Conservation (phyloP, 2,888 invertebrate genomes). For the Platycnemis pennipes region DNA sequence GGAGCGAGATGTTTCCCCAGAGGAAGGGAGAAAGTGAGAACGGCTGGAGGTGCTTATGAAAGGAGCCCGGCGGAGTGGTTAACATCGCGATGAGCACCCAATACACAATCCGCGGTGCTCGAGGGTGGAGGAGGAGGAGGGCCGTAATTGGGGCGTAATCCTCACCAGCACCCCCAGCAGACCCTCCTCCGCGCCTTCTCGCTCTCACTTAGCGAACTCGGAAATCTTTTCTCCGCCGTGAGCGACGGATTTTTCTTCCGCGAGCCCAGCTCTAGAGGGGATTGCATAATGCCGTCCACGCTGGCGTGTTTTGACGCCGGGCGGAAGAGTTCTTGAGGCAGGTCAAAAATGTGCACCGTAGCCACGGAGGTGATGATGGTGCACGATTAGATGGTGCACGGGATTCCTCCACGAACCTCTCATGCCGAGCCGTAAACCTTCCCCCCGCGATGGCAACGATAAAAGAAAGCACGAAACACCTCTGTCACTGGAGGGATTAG, state of each 20-base stretch:
- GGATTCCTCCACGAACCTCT: too few relatives aligned
- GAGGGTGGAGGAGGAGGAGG: background rate
- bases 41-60: too few relatives aligned
- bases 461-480: too few relatives aligned
- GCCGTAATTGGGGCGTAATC: background rate
- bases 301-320: background rate
- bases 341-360: background rate
- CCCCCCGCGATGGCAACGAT: too few relatives aligned
- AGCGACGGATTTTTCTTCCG: background rate
- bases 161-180: background rate
- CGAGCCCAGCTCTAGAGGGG: background rate
- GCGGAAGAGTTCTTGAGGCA: conserved; percentile 9
- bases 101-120: background rate
- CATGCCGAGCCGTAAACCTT: too few relatives aligned
- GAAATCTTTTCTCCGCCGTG: background rate
- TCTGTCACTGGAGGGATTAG: too few relatives aligned
- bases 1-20: background rate
- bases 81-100: background rate
- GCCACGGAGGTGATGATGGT: background rate
- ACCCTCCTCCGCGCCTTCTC: background rate
- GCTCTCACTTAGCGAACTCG: background rate
- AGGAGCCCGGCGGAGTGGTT: background rate
- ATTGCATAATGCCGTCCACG: background rate
- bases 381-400: too few relatives aligned
- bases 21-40: too few relatives aligned